Percentiles rank a stretch among this genome's conserved stretches.
Conservation (phyloP, 2,113 vertebrate species). For the Sceloporus undulatus region DNA sequence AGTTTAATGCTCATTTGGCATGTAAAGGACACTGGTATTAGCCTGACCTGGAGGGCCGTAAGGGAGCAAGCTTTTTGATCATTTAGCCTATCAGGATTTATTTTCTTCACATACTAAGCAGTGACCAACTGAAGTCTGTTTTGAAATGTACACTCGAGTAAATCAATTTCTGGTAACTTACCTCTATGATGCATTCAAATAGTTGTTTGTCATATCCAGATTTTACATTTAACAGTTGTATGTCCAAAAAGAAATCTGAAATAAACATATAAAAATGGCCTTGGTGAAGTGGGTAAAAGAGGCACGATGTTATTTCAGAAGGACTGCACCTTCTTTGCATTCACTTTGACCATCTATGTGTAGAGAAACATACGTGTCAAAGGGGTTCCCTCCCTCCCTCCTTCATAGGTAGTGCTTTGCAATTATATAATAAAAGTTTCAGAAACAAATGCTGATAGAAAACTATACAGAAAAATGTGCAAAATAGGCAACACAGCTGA, state of each 20-base stretch:
- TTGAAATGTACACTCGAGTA: not conserved
- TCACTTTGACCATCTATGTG: not conserved
- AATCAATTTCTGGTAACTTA: not conserved
- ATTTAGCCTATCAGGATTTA: conserved; percentile 11
- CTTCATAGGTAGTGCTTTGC: not conserved
- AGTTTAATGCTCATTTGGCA: conserved; percentile 19
- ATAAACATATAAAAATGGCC: not conserved
- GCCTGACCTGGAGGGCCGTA: conserved; percentile 35
- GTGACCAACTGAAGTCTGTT: not conserved
- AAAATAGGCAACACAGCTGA: too few relatives aligned
- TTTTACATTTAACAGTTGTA: not conserved
- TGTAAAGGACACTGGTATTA: conserved; percentile 67
- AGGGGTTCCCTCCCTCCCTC: not conserved
- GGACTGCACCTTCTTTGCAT: not conserved
- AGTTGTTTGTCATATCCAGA: not conserved
- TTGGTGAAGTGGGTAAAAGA: not conserved
- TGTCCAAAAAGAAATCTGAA: not conserved
- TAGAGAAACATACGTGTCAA: not conserved
- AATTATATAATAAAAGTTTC: not conserved
- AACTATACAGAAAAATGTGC: not conserved
- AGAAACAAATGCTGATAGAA: not conserved
- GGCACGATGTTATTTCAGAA: not conserved
- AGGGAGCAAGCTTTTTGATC: conserved; percentile 36
- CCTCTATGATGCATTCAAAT: not conserved
- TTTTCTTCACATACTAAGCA: not conserved